Evolutionary conservation across 2,797 vertebrate species (phyloP).

Genomic region (Enteromius unitaeniatus): DNA sequence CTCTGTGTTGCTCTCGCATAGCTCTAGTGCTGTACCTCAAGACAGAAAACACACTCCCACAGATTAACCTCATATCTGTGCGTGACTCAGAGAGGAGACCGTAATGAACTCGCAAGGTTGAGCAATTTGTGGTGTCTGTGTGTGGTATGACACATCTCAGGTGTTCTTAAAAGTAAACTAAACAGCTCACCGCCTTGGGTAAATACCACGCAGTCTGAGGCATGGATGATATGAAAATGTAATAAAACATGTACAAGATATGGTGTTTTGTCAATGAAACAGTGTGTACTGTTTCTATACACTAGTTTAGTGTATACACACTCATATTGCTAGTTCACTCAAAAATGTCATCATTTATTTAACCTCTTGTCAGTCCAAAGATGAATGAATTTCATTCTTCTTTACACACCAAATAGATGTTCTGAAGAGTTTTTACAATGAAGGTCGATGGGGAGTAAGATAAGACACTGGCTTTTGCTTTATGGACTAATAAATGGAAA

Average conservation of each 20-base stretch:
- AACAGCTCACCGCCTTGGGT: conserved; percentile 13
- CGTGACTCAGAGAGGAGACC: conserved; percentile 28
- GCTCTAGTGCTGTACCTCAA: conserved; percentile 24
- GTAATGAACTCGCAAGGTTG: conserved; percentile 29
- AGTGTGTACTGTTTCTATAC: background rate
- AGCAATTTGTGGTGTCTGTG: conserved; percentile 19
- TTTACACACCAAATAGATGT: background rate
- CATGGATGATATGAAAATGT: conserved; percentile 6
- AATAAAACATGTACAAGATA: background rate
- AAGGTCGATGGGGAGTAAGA: background rate
- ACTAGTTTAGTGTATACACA: background rate
- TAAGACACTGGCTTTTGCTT: background rate
- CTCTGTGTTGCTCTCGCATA: conserved; percentile 48
- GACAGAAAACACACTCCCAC: conserved; percentile 29
- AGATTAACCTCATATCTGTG: conserved; percentile 23
- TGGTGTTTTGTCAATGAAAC: background rate
- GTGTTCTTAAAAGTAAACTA: conserved; percentile 36
- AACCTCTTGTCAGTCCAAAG: background rate
- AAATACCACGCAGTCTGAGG: conserved; percentile 19
- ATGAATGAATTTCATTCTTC: background rate
- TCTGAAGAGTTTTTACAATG: background rate
- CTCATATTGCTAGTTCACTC: background rate
- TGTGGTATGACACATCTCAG: conserved; percentile 31
- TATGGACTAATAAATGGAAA: background rate
- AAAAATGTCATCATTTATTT: background rate